These are phyloP conservation scores for Dioctria linearis DNA, from an alignment of 2,888 invertebrate genomes.

Conservation along the genomic window DNA sequence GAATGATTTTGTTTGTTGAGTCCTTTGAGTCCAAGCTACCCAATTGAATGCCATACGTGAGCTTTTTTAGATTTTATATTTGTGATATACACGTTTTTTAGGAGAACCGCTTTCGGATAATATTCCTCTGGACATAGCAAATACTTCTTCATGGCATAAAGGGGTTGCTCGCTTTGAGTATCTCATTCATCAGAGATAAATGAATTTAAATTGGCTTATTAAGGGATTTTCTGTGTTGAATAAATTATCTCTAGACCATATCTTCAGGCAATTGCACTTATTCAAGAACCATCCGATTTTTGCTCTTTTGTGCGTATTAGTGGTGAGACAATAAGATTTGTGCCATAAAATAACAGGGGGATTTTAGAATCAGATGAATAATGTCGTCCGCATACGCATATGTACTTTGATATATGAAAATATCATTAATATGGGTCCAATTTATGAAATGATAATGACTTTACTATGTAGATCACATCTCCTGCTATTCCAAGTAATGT, in stretches of 20 bases:
- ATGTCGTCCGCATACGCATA: no score
- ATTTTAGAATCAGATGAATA: no score
- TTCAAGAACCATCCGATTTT: no score
- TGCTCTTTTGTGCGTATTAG: no score
- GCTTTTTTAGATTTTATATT: slow-evolving; percentile 54
- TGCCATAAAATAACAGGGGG: no score
- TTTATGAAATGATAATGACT: no score
- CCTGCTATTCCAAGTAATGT: no score
- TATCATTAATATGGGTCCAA: no score
- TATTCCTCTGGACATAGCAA: neutral
- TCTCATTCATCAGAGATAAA: slow-evolving; percentile 21
- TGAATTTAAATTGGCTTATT: slow-evolving; percentile 53
- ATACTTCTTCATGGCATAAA: neutral
- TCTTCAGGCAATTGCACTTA: slow-evolving; percentile 48
- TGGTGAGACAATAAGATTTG: no score
- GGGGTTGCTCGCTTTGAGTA: neutral
- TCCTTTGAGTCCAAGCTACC: neutral
- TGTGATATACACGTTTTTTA: slow-evolving; percentile 54
- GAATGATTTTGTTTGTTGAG: slow-evolving; percentile 17
- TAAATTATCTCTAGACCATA: slow-evolving; percentile 25
- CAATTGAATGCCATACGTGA: slow-evolving; percentile 50
- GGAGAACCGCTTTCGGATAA: slow-evolving; percentile 2
- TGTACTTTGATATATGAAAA: no score
- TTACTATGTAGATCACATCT: no score
- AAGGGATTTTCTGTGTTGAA: slow-evolving; percentile 24